Evolutionary conservation across 92 coral and sea anemone genomes (phyloP).

Genomic region (Anthopleura xanthogrammica): DNA sequence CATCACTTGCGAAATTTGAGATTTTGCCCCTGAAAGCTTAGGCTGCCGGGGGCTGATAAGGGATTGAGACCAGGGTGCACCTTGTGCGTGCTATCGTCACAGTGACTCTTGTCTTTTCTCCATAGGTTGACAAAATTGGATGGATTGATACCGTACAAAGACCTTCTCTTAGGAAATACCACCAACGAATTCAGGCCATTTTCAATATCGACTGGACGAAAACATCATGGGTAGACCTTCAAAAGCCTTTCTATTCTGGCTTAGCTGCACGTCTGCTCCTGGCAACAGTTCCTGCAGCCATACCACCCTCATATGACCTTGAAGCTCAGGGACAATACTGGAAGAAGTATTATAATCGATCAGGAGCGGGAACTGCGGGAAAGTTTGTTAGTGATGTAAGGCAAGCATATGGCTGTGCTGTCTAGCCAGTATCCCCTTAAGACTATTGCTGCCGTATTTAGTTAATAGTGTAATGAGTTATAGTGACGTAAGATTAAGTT

Average conservation of each 20-base stretch:
- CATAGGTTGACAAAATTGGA: constrained; percentile 67
- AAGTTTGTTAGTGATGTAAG: constrained; percentile 65
- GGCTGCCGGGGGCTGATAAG: no score
- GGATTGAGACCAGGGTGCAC: no score
- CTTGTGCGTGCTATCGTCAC: no score
- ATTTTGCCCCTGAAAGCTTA: no score
- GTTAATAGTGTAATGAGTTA: no score
- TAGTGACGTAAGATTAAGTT: no score
- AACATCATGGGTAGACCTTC: constrained; percentile 59
- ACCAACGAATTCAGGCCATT: constrained; percentile 18
- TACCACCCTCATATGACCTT: constrained; percentile 52
- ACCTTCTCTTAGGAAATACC: constrained; percentile 54
- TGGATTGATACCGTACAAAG: constrained; percentile 47
- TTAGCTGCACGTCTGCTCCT: constrained; percentile 72
- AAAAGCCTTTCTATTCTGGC: constrained; percentile 71
- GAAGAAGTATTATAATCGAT: constrained; percentile 69
- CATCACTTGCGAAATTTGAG: no score
- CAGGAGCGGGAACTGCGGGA: constrained; percentile 63
- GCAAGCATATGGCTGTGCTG: constrained; percentile 61
- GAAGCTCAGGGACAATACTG: constrained; percentile 61
- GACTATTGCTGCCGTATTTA: no score
- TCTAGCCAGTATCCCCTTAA: neutral
- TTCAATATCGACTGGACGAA: constrained; percentile 62
- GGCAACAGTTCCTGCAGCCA: constrained; percentile 48
- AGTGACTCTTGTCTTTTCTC: no score